Evolutionary conservation across 2,888 invertebrate genomes (phyloP).

Genomic region (Diarsia rubi): DNA sequence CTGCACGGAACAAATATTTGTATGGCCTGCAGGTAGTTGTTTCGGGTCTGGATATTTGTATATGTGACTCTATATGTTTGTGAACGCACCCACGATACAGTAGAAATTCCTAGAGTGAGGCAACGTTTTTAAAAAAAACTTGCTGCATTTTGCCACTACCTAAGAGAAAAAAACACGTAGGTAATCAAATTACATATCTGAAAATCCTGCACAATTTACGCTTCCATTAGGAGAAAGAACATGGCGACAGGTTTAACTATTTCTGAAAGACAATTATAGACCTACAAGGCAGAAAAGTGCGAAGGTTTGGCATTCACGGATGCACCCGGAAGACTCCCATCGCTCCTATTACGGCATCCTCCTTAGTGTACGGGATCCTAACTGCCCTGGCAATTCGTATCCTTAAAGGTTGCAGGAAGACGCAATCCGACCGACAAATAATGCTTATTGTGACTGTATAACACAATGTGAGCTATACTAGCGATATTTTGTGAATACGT

Average conservation of each 20-base stretch:
- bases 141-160: background rate
- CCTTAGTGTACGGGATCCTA: constrained; percentile 51
- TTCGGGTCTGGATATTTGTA: too few relatives aligned
- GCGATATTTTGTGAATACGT: background rate
- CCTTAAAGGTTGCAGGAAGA: constrained; percentile 35
- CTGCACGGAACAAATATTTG: too few relatives aligned
- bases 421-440: constrained; percentile 15
- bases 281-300: constrained; percentile 18
- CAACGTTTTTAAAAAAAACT: too few relatives aligned
- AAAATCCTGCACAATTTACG: background rate
- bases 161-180: background rate
- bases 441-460: constrained; percentile 3
- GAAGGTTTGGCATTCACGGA: constrained; percentile 41
- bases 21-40: too few relatives aligned
- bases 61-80: too few relatives aligned
- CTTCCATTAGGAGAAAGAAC: constrained; percentile 2
- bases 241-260: background rate
- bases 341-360: constrained; percentile 45
- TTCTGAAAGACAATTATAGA: background rate
- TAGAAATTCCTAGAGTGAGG: too few relatives aligned
- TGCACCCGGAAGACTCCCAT: constrained; percentile 51
- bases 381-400: constrained; percentile 42
- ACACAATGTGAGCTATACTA: background rate
- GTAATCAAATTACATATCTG: background rate
- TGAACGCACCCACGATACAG: too few relatives aligned